Evolutionary conservation across 1,140 invertebrate species (phyloP), one percentile per base, ranked within the genome.

Genomic region (Limonius californicus): DNA sequence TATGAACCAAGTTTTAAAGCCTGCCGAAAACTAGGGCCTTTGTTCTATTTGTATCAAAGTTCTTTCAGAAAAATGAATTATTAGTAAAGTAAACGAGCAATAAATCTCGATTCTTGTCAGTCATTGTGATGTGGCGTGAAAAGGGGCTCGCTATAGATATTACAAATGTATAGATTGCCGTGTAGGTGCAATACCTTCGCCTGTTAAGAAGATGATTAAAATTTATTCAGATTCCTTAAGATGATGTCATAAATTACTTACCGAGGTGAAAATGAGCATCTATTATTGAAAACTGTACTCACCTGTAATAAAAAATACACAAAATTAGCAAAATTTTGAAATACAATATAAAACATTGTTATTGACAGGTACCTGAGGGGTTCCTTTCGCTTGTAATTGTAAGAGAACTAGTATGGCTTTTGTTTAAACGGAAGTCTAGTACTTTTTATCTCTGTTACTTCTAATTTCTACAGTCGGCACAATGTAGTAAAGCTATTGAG

Each of bases 91-190:
- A 75, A 73, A 73, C 70, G 63, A 66, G 73, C 68, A 73, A 75
- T 75, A 74, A 74, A 75, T 75, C 74, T 75, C 72, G 71, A 74
- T 74, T 70, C 71, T 68, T 73, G 74, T 75, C 74, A 74, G 68
- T 75, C 72, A 75, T 70, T 72, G 71, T 74, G 72, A 74, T 74
- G 67, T 69, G 69, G 69, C 70, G 68, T 71, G 64, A 68, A 50
- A 50, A 50, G 45, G 45, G 45, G 45, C 45, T 50, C 19, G 8
- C 16, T n/a, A 50, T 21, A 18, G 45, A 50, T 18, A 19, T 50
- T 6, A 50, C 45, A 50, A 67, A 56, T 35, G 47, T 61, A 63
- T 43, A 57, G 57, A 19, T 23, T n/a, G n/a, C n/a, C n/a, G n/a
- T n/a, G n/a, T n/a, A n/a, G n/a, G n/a, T n/a, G n/a, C n/a, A n/a